Base-by-base conservation (phyloP, 1,140 invertebrate genomes). In the Bombus pascuorum region DNA sequence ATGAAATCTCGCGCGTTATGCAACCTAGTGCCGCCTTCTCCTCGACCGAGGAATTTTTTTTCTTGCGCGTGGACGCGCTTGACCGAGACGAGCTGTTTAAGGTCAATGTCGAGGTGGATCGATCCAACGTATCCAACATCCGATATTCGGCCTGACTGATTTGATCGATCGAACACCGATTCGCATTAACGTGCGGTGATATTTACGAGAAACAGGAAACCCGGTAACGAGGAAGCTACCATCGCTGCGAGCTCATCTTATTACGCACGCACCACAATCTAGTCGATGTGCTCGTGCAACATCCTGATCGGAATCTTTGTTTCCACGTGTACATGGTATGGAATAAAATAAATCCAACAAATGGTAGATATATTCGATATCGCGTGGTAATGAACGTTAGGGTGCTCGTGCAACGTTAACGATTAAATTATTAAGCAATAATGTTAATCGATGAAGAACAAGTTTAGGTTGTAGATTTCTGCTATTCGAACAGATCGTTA, bases 61-160 rank as follows among this genome's bases (percentile, higher is more conserved):
- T 32, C 37, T n/a, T 9, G 57, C 12, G 18, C 15, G 62, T 66
- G 57, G 74, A 57, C 39, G 28, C 34, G 37, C 37, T 42, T 22
- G 80, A 18, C 47, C 44, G 34, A n/a, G 44, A 15, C 15, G 22
- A 9, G 28, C 37, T 13, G 59, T 22, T 57, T 70, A 83, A 86
- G 85, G 85, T 86, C 85, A 86, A 76, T 86, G 80, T 18, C 84
- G n/a, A 86, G 12, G 57, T 32, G 10, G 8, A 86, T 86, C 84
- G 84, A 86, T 86, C 84, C 34, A 75, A 81, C 77, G 34, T 53
- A 53, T 53, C 6, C 47, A 53, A 53, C 18, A 86, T 86, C 72
- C 44, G 81, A 81, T 70, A 81, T 68, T 85, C 22, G 71, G 32
- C 37, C 12, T 25, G 53, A 9, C 15, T 3, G 18, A 25, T 37